phyloP scores from a whole-genome alignment of 2,888 invertebrate species.

The Cheilosia scutellata region DNA sequence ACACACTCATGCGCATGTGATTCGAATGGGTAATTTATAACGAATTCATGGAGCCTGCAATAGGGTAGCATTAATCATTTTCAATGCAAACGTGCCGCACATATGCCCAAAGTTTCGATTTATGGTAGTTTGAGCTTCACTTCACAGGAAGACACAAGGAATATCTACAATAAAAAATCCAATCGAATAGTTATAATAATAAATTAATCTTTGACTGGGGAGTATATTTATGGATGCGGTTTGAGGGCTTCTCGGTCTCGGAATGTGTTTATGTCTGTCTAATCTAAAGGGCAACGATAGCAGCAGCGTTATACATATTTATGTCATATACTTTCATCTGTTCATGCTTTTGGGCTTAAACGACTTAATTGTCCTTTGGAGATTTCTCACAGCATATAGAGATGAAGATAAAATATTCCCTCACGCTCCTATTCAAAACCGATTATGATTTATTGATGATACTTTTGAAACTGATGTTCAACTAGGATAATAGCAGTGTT shows the following conservation, averaged over 20 bases:
- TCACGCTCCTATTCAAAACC: slow-evolving; percentile 42
- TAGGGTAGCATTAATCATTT: slow-evolving; percentile 58
- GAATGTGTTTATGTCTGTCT: slow-evolving; percentile 30
- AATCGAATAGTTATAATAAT: slow-evolving; percentile 64
- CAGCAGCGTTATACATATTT: background rate
- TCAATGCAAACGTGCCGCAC: slow-evolving; percentile 54
- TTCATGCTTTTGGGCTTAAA: slow-evolving; percentile 26
- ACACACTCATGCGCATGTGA: background rate
- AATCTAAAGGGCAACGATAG: slow-evolving; percentile 2
- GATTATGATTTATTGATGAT: slow-evolving; percentile 61
- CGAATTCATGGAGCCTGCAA: slow-evolving; percentile 59
- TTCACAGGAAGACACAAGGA: slow-evolving; percentile 8
- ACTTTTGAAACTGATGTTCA: slow-evolving; percentile 31
- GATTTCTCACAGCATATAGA: slow-evolving; percentile 15
- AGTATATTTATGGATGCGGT: slow-evolving; percentile 57
- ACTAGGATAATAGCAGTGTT: slow-evolving; percentile 5
- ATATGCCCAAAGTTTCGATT: slow-evolving; percentile 30
- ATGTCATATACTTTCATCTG: background rate
- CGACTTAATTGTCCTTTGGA: slow-evolving; percentile 60
- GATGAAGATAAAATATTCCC: slow-evolving; percentile 42
- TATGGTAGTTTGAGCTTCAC: slow-evolving; percentile 10
- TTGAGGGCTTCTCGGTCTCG: background rate
- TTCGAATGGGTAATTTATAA: slow-evolving; percentile 56
- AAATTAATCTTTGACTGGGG: slow-evolving; percentile 59
- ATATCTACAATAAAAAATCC: slow-evolving; percentile 6